phyloP scores from a whole-genome alignment of 2,888 invertebrate genomes.

The Oscheius sp. region DNA sequence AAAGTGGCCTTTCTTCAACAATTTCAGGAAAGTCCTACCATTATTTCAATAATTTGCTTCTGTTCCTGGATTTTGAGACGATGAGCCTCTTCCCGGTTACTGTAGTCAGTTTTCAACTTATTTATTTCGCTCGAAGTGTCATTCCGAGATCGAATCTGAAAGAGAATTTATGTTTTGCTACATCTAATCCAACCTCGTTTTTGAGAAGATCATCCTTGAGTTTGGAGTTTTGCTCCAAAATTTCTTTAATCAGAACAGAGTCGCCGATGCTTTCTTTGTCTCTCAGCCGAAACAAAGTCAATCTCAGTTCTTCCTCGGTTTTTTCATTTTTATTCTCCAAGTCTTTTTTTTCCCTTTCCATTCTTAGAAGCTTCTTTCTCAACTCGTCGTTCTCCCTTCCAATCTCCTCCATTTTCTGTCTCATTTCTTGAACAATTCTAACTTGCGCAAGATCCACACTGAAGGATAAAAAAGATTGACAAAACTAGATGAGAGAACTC shows the following conservation, averaged over 20 bases:
- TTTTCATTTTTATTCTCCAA: not conserved
- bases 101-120: not conserved
- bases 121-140: not conserved
- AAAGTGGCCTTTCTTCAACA: not conserved
- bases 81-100: conserved; percentile 10
- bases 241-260: conserved; percentile 4
- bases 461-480: not conserved
- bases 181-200: not conserved
- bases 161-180: not conserved
- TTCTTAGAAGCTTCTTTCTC: conserved; percentile 2
- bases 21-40: conserved; percentile 1
- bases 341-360: conserved; percentile 10
- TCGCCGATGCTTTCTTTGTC: not conserved
- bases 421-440: not conserved
- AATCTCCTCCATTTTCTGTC: not conserved
- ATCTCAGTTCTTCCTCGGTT: conserved; percentile 9
- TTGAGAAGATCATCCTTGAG: conserved; percentile 7
- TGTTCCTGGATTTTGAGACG: conserved; percentile 14
- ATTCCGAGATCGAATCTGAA: not conserved
- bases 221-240: conserved; percentile 1
- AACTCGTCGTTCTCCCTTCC: not conserved
- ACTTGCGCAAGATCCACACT: conserved; percentile 9
- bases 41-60: conserved; percentile 21
- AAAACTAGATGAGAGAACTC: not conserved
- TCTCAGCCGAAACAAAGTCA: conserved; percentile 10